Evolutionary conservation across 1,140 invertebrate genomes (phyloP), one percentile per base, ranked within the genome.

Genomic region (Chlorops oryzae): DNA sequence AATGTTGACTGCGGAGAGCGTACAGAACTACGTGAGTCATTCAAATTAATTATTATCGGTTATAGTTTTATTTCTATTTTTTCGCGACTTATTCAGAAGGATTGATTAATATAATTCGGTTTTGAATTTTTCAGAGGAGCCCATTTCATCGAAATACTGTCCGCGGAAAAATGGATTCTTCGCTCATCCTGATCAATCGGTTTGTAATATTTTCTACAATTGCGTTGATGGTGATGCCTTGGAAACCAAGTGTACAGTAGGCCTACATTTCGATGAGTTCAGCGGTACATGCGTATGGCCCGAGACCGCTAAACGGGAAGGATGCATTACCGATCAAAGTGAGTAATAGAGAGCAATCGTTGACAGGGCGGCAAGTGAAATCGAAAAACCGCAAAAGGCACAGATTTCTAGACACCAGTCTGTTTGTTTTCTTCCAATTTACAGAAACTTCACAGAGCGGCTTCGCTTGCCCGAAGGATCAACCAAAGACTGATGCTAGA

Each of bases 111-210:
- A 9, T 47, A 34, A 9, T 35, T 34, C 20, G n/a, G 5, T 34
- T 54, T 54, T 20, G 38, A 40, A 27, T 20, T 32, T 73, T 70
- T 41, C 74, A 90, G 88, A 92, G 70, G 80, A 83, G 34, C 83
- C 88, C 23, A 82, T 86, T 59, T 77, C 83, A 4, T 86, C 75
- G 58, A 74, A 77, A 51, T 78, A 81, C 43, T 94, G 90, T 62
- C 89, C 88, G 5, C 78, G 90, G 50, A 79, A 80, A 59, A 92
- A 92, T 68, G 90, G 90, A 5, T 90, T 91, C 79, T 93, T 91
- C 73, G 84, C 87, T 3, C 88, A 94, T 75, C 87, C 88, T 3
- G 86, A 92, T 57, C 72, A 83, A 10, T 69, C 80, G 2, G 79
- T 89, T 3, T 93, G 90, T 76, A 85, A 90, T 63, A 73, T 89